These are phyloP conservation scores for Eleutherodactylus coqui DNA, from an alignment of 2,797 vertebrate genomes.

Conservation along the genomic window DNA sequence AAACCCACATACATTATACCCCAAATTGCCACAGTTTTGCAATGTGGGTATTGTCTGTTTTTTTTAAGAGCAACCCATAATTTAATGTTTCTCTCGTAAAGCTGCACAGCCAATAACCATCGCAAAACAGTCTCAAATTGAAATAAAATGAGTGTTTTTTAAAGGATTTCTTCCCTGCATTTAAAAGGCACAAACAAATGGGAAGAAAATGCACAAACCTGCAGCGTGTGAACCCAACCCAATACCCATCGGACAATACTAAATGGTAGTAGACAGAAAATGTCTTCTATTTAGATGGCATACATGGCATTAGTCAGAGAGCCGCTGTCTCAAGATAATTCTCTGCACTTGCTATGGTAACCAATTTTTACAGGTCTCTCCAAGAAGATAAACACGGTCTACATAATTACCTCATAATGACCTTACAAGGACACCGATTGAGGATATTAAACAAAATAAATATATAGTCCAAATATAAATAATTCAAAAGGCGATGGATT, in stretches of 20 bases:
- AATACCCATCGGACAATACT: background rate
- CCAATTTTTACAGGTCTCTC: conserved; percentile 34
- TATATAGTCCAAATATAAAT: background rate
- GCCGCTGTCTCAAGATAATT: conserved; percentile 54
- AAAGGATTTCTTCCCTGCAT: too few species aligned
- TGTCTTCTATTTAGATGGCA: conserved; percentile 23
- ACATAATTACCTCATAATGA: conserved; percentile 23
- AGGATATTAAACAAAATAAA: background rate
- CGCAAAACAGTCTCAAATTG: too few species aligned
- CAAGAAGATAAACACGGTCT: conserved; percentile 19
- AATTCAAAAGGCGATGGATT: background rate
- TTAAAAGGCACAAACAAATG: too few species aligned
- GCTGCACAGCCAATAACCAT: too few species aligned
- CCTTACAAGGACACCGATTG: conserved; percentile 21
- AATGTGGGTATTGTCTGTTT: too few species aligned
- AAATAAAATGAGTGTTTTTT: too few species aligned
- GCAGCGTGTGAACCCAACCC: too few species aligned
- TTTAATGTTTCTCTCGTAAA: too few species aligned
- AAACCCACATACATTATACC: too few species aligned
- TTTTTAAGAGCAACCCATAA: too few species aligned
- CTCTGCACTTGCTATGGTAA: conserved; percentile 52
- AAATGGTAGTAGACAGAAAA: background rate
- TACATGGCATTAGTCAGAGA: conserved; percentile 31
- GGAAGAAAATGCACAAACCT: too few species aligned
- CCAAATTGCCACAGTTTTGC: too few species aligned